These are phyloP conservation scores for Idris sp. DNA, from an alignment of 1,140 invertebrate genomes.

Conservation along the genomic window DNA sequence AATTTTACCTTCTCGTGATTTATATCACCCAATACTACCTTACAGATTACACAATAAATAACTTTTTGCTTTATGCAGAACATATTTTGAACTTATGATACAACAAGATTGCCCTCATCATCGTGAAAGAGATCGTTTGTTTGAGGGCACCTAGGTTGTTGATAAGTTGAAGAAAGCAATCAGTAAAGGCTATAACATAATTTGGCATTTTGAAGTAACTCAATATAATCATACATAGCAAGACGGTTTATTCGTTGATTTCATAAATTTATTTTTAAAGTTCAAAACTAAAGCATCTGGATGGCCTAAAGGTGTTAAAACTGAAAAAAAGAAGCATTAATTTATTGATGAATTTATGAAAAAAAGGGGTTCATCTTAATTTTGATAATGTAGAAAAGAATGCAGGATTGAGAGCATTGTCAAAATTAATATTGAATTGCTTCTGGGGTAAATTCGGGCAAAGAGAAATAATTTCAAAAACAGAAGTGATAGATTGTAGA, in stretches of 20 bases:
- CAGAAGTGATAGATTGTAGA: background rate
- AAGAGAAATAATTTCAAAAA: background rate
- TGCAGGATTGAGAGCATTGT: background rate
- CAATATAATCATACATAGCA: constrained; percentile 1
- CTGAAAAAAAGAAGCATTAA: background rate
- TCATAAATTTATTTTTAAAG: constrained; percentile 4
- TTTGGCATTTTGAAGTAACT: background rate
- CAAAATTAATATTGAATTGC: constrained; percentile 5
- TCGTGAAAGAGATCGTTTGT: background rate
- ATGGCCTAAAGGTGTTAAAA: constrained; percentile 5
- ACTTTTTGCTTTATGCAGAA: background rate
- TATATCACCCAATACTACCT: no score
- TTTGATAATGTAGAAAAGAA: background rate
- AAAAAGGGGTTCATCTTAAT: background rate
- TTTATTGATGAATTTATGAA: background rate
- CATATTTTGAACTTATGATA: background rate
- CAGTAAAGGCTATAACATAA: background rate
- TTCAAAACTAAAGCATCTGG: background rate
- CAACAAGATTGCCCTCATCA: background rate
- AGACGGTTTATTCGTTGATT: background rate
- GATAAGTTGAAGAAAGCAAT: background rate
- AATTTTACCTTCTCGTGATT: no score
- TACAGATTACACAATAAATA: background rate
- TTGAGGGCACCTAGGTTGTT: background rate
- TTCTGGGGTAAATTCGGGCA: constrained; percentile 1